phyloP scores from a whole-genome alignment of 2,113 vertebrate species.

The Podocnemis expansa region DNA sequence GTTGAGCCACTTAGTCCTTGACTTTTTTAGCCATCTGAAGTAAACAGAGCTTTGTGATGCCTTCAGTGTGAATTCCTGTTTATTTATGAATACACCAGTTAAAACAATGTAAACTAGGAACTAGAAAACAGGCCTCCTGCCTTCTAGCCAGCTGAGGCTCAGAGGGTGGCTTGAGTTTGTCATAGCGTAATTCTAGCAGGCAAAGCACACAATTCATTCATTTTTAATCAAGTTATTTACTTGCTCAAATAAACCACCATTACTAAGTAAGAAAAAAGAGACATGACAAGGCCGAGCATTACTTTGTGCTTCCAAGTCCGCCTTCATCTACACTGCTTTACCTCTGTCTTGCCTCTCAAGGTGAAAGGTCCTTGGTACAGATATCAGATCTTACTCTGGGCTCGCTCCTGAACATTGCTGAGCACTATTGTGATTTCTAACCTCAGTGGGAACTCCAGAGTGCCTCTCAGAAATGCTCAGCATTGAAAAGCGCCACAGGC shows the following conservation, averaged over 20 bases:
- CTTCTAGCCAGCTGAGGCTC: conserved; percentile 13
- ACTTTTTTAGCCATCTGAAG: conserved; percentile 15
- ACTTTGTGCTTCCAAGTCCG: conserved; percentile 1
- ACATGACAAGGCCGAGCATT: conserved; percentile 22
- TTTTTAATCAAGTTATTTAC: conserved; percentile 73
- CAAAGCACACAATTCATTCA: conserved; percentile 58
- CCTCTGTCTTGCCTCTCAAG: not conserved
- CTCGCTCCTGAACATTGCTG: not conserved
- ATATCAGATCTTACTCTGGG: not conserved
- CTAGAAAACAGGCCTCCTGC: not conserved
- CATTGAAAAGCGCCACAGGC: rapidly evolving
- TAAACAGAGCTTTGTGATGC: conserved; percentile 17
- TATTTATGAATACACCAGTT: conserved; percentile 18
- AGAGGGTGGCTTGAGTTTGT: not conserved
- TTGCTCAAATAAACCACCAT: conserved; percentile 64
- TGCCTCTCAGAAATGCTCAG: not conserved
- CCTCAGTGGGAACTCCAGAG: not conserved
- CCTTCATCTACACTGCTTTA: conserved; percentile 1
- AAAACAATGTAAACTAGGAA: conserved; percentile 1
- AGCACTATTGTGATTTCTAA: not conserved
- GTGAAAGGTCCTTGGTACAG: not conserved
- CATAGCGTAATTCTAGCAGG: conserved; percentile 59
- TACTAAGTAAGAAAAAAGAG: conserved; percentile 64
- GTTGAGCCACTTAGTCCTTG: not conserved
- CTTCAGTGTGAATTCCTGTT: not conserved